Percentiles rank a stretch among this genome's conserved stretches.
Evolutionary conservation across 1,140 invertebrate species (phyloP).

Genomic region (Drosophila pseudoananassae): DNA sequence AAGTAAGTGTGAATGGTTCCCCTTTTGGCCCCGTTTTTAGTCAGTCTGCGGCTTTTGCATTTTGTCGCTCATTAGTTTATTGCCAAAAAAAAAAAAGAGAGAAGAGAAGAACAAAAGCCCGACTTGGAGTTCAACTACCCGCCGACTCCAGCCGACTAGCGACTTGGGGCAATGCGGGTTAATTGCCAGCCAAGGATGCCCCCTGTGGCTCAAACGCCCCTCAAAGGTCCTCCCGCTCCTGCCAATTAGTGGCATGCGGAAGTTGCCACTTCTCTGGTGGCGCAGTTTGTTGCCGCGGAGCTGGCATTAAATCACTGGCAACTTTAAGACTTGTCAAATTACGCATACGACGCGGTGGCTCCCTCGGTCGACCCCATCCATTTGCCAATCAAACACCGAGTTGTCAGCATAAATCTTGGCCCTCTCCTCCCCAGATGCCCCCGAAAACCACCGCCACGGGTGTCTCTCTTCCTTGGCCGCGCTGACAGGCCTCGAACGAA

Average conservation of each 20-base stretch:
- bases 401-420: conserved; percentile 72
- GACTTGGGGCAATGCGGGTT: conserved; percentile 58
- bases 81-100: conserved; percentile 65
- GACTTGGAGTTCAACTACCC: conserved; percentile 69
- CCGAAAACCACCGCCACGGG: conserved; percentile 20
- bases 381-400: conserved; percentile 74
- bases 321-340: conserved; percentile 75
- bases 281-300: conserved; percentile 14
- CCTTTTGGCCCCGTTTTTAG: conserved; percentile 13
- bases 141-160: conserved; percentile 4
- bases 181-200: conserved; percentile 66
- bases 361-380: conserved; percentile 57
- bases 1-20: conserved; percentile 70
- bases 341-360: conserved; percentile 69
- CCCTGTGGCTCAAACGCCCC: conserved; percentile 20
- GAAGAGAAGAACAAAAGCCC: conserved; percentile 42
- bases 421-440: not conserved
- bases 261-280: conserved; percentile 54
- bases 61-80: conserved; percentile 82
- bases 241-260: conserved; percentile 80
- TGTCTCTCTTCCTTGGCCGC: conserved; percentile 45
- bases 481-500: conserved; percentile 66
- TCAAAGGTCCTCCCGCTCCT: conserved; percentile 36
- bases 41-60: conserved; percentile 61
- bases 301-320: conserved; percentile 56